phyloP scores from a whole-genome alignment of 2,888 invertebrate genomes.

The Apomyelois bistriatella region DNA sequence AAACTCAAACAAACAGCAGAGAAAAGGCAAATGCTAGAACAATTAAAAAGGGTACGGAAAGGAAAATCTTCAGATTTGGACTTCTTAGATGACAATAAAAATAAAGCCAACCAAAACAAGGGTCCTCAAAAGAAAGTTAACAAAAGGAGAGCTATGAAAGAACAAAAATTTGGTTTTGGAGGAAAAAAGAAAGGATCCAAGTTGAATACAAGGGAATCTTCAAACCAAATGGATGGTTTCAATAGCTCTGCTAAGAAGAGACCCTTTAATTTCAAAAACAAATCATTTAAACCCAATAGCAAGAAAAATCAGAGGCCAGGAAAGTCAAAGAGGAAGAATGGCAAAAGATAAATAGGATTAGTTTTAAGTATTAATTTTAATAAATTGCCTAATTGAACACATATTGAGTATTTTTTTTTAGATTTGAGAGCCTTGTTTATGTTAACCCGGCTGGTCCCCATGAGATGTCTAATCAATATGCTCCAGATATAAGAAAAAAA shows the following conservation, averaged over 20 bases:
- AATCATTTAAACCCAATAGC: slow-evolving; percentile 60
- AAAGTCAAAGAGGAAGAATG: slow-evolving; percentile 72
- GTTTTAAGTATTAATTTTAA: neutral
- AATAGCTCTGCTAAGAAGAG: slow-evolving; percentile 65
- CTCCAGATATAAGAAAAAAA: no score
- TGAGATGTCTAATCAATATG: no score
- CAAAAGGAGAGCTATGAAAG: slow-evolving; percentile 83
- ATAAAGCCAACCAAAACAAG: slow-evolving; percentile 34
- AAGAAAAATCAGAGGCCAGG: slow-evolving; percentile 76
- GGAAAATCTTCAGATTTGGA: slow-evolving; percentile 89
- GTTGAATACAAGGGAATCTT: slow-evolving; percentile 90
- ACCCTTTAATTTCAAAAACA: slow-evolving; percentile 59
- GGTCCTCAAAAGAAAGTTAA: slow-evolving; percentile 55
- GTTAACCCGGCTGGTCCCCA: no score
- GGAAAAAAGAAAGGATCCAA: slow-evolving; percentile 96
- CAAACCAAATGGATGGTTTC: slow-evolving; percentile 82
- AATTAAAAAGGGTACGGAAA: slow-evolving; percentile 95
- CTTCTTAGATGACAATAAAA: slow-evolving; percentile 85
- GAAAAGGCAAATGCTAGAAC: slow-evolving; percentile 94
- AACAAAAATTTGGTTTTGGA: slow-evolving; percentile 95
- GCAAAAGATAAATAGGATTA: slow-evolving; percentile 43
- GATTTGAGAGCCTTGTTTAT: no score
- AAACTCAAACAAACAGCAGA: slow-evolving; percentile 92
- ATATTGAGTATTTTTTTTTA: no score
- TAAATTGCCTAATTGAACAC: neutral